phyloP scores from a whole-genome alignment of 2,888 invertebrate genomes.

The Listrodromus nycthemerus region DNA sequence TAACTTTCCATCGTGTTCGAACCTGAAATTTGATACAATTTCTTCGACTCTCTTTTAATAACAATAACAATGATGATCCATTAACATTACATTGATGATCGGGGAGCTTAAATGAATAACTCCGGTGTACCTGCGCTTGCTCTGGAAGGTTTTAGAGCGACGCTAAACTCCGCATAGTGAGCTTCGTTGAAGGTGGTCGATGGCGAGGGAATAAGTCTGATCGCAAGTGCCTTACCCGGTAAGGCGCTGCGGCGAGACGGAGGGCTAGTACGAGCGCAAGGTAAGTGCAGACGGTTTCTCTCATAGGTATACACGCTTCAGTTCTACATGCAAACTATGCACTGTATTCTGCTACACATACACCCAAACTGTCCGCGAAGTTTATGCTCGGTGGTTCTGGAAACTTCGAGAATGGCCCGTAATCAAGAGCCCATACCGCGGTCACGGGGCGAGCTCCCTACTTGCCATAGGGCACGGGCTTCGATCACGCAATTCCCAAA shows the following conservation, averaged over 20 bases:
- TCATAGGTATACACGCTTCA: constrained; percentile 29
- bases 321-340: constrained; percentile 19
- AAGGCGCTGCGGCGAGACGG: constrained; percentile 1
- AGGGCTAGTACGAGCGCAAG: constrained; percentile 39
- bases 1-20: too few species aligned
- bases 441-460: constrained; percentile 48
- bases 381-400: constrained; percentile 53
- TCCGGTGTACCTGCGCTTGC: background rate
- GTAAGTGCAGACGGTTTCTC: constrained; percentile 50
- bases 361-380: constrained; percentile 37
- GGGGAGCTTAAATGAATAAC: constrained; percentile 15
- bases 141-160: constrained; percentile 7
- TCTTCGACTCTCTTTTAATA: too few species aligned
- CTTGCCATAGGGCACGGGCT: constrained; percentile 37
- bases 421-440: constrained; percentile 64
- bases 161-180: constrained; percentile 21
- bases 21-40: too few species aligned
- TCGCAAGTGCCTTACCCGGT: constrained; percentile 25
- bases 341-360: constrained; percentile 26
- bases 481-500: constrained; percentile 61
- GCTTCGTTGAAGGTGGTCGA: constrained; percentile 43
- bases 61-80: background rate
- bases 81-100: background rate
- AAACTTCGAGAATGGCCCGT: constrained; percentile 64
- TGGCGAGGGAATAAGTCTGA: constrained; percentile 40